Base-by-base conservation (phyloP, 2,888 invertebrate genomes). In the Lepidochrysops patricia region DNA sequence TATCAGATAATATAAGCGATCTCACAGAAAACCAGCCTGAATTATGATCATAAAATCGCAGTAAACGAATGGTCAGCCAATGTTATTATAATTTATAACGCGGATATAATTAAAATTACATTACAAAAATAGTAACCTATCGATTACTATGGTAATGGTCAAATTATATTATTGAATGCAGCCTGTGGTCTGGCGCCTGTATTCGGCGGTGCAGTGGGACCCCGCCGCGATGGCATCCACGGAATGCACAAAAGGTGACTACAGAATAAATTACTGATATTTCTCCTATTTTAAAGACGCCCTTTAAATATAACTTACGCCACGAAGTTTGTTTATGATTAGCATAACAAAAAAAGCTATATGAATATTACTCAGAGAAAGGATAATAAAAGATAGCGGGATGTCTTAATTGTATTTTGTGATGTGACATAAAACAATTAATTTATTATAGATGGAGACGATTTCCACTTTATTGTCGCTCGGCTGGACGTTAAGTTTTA, bases 281-380 rank as follows among this genome's bases (percentile, higher is more conserved):
- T 87, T 89, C 85, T 84, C 86, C 81, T 82, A 84, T 89, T 89
- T 89, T 89, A 89, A 89, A 86, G 89, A 89, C 86, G 81, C 84
- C 79, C 82, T 86, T 87, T 88, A 89, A 87, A 89, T 88, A 88
- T 89, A 84, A 84, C 87, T 89, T 89, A 88, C 89, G 87, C 87
- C 86, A 82, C 86, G 83, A 85, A 86, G 86, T 89, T 89, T 89
- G 89, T 89, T 89, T 88, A 88, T 84, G 82, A 88, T 89, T 89
- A 88, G 84, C 89, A 88, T 87, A 88, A 62, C 70, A 72, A 79
- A 79, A 79, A 77, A 80, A 78, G 75, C 70, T 72, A 64, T 68
- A 71, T 70, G 72, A 77, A 77, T 77, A 76, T 77, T 74, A 73
- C 72, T 76, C 72, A 76, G 76, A 74, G 73, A 63, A 75, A 73